phyloP scores from a whole-genome alignment of 2,888 invertebrate genomes.

The Neocrepidodera transversa region DNA sequence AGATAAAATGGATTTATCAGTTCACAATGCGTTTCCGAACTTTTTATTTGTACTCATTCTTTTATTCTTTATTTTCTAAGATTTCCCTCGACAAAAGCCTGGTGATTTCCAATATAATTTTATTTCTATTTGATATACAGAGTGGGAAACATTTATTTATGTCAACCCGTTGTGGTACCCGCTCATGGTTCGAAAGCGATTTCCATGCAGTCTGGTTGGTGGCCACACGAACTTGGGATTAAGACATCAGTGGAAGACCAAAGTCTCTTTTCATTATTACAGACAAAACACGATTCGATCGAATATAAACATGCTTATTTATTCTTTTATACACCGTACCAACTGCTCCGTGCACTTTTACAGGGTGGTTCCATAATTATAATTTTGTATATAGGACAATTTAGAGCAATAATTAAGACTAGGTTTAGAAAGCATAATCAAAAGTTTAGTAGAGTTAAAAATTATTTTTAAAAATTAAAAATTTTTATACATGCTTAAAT shows the following conservation, averaged over 20 bases:
- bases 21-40: slow-evolving; percentile 12
- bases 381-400: too few species aligned
- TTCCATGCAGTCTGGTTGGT: slow-evolving; percentile 41
- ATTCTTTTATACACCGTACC: slow-evolving; percentile 48
- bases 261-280: slow-evolving; percentile 52
- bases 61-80: slow-evolving; percentile 1
- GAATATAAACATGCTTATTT: slow-evolving; percentile 53
- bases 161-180: too few species aligned
- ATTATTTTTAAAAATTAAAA: too few species aligned
- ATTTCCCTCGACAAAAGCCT: neutral
- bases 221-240: slow-evolving; percentile 53
- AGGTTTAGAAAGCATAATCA: too few species aligned
- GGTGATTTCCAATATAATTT: too few species aligned
- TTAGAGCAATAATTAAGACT: too few species aligned
- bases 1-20: slow-evolving; percentile 19
- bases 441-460: too few species aligned
- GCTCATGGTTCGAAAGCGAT: slow-evolving; percentile 17
- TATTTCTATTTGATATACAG: too few species aligned
- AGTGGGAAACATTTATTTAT: too few species aligned
- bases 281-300: slow-evolving; percentile 53
- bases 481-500: too few species aligned
- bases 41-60: slow-evolving; percentile 3
- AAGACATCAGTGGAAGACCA: slow-evolving; percentile 53
- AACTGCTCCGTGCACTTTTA: neutral
- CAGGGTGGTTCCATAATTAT: neutral